Evolutionary conservation across 2,888 invertebrate species (phyloP).

Genomic region (Euphydryas editha): DNA sequence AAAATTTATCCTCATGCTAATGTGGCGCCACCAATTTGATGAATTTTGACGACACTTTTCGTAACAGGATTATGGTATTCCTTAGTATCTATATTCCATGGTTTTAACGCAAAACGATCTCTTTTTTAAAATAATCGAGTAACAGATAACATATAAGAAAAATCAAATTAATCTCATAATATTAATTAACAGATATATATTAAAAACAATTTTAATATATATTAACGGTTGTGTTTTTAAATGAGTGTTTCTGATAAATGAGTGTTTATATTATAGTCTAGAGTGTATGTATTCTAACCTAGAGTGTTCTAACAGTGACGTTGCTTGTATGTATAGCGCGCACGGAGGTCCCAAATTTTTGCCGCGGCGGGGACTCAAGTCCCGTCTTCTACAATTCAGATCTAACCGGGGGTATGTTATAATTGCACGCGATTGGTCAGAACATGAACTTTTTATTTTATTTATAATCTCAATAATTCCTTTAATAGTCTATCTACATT

Average conservation of each 20-base stretch:
- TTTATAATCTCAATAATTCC: too few species aligned
- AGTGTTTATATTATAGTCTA: background rate
- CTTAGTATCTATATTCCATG: too few species aligned
- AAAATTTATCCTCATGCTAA: too few species aligned
- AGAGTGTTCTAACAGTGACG: constrained; percentile 23
- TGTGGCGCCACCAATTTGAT: too few species aligned
- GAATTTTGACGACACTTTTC: too few species aligned
- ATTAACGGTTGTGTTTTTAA: background rate
- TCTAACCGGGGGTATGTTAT: constrained; percentile 93
- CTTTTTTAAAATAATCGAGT: too few species aligned
- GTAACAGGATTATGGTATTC: too few species aligned
- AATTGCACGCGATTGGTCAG: constrained; percentile 66
- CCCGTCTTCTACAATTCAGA: constrained; percentile 94
- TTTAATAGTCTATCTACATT: background rate
- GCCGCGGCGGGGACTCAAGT: constrained; percentile 95
- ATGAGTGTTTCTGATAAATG: background rate
- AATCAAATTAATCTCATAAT: background rate
- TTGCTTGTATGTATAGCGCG: constrained; percentile 60
- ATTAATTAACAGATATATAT: background rate
- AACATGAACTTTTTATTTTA: too few species aligned
- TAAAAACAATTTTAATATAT: background rate
- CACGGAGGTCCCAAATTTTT: constrained; percentile 94
- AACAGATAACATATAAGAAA: too few species aligned
- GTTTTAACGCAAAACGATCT: too few species aligned
- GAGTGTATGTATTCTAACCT: constrained; percentile 12